Evolutionary conservation across 2,797 vertebrate genomes (phyloP), one percentile per base, ranked within the genome.

Genomic region (Epinephelus malabaricus): DNA sequence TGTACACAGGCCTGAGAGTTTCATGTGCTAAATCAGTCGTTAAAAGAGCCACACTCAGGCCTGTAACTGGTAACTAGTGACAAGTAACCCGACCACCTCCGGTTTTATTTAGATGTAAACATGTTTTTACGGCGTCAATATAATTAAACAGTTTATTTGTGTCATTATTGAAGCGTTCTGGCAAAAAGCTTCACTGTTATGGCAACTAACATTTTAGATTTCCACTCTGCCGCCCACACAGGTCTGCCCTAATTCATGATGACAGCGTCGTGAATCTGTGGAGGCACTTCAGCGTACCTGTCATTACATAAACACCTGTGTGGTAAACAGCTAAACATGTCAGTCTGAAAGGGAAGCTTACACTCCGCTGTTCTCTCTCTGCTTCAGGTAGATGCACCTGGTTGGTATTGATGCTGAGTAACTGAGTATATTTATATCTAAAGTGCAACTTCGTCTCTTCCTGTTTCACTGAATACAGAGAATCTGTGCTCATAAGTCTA

Each of bases 221-320:
- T 56, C 4, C 55, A 49, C 17, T 53, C 38, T 10, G 62, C 49
- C 23, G 66, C 78, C 77, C 64, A 73, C 51, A 25, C 69, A 30
- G 6, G 15, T 55, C 40, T 38, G 9, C n/a, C 1, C 38, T 55
- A 25, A 61, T 61, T 78, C 3, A 23, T 43, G 23, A 58, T 43
- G 60, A 51, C 51, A 43, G 30, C 19, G 34, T 15, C 34, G 15
- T 17, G 30, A 34, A 34, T 54, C 30, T 59, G 47, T 15, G 23
- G 11, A 38, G 12, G 34, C 18, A 18, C 19, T 50, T 10, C 15
- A 56, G 6, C 5, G 11, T 53, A 14, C 25, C 45, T 34, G 40
- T 49, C 7, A 38, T 23, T 8, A 38, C 54, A 61, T 18, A 15
- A 62, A 65, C 55, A 71, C 40, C 49, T 61, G 49, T 6, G 47